A percentile compares a stretch with the other conserved stretches of the same genome.
phyloP scores from a whole-genome alignment of 2,113 vertebrate species.

The Trichomycterus rosablanca region DNA sequence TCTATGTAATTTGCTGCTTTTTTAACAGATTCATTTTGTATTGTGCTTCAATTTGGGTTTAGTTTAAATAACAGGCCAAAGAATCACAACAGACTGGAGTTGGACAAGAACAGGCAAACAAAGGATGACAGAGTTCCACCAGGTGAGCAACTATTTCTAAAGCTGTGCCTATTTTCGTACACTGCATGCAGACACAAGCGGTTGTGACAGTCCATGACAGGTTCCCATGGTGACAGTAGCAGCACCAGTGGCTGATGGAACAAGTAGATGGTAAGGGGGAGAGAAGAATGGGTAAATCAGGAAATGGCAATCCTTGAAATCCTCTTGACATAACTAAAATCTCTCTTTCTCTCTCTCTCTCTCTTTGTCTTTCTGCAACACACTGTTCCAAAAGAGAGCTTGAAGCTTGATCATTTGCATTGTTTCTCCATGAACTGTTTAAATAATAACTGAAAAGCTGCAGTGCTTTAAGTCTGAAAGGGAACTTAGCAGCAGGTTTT shows the following conservation, averaged over 20 bases:
- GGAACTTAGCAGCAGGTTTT: no score
- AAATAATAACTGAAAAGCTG: constrained; percentile 21
- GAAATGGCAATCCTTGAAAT: constrained; percentile 40
- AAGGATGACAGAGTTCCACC: background rate
- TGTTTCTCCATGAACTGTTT: constrained; percentile 4
- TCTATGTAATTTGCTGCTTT: no score
- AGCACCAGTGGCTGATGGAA: constrained; percentile 44
- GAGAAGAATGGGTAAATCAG: constrained; percentile 30
- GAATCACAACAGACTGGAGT: no score
- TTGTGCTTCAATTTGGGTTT: no score
- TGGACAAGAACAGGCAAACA: background rate
- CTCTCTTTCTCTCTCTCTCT: background rate
- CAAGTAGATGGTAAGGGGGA: constrained; percentile 47
- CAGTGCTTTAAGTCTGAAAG: background rate
- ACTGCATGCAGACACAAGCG: constrained; percentile 13
- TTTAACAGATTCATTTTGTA: no score
- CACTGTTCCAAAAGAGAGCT: no score
- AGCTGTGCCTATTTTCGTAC: constrained; percentile 12
- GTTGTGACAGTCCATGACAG: constrained; percentile 48
- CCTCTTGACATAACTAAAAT: constrained; percentile 29
- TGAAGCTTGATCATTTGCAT: constrained; percentile 15
- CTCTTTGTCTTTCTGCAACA: no score
- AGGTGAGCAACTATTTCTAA: background rate
- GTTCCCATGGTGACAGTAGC: constrained; percentile 61
- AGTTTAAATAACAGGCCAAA: no score